A percentile compares a stretch with the other conserved stretches of the same genome.
Conservation (phyloP, 2,888 invertebrate genomes). For the Parelbella ahira region DNA sequence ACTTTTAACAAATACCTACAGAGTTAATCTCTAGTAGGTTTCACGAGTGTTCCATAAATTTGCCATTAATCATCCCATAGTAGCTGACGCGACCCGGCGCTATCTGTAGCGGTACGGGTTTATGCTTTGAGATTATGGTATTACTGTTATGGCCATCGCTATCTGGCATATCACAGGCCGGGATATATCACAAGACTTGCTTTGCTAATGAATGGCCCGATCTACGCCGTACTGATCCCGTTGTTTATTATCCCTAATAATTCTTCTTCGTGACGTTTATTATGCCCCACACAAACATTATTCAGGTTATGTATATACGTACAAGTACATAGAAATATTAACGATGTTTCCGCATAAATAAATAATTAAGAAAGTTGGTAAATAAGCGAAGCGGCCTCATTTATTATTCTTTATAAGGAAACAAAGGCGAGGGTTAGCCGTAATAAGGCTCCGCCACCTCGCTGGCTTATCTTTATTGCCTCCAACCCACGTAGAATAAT, state of each 20-base stretch:
- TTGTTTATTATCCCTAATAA: conserved; percentile 24
- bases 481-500: conserved; percentile 82
- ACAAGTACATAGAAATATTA: conserved; percentile 63
- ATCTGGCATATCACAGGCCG: conserved; percentile 21
- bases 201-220: conserved; percentile 23
- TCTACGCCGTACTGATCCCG: conserved; percentile 15
- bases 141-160: conserved; percentile 23
- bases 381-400: conserved; percentile 78
- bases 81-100: neutral
- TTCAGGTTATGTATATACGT: conserved; percentile 37
- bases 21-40: neutral
- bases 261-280: conserved; percentile 17
- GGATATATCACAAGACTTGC: conserved; percentile 25
- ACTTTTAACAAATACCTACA: neutral
- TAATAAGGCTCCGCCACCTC: conserved; percentile 81
- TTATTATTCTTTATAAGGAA: conserved; percentile 82
- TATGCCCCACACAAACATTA: conserved; percentile 9
- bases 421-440: conserved; percentile 81
- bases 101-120: conserved; percentile 21
- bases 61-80: conserved; percentile 9
- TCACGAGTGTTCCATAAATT: conserved; percentile 9
- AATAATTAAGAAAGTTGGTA: conserved; percentile 79
- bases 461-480: conserved; percentile 81
- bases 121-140: conserved; percentile 25
- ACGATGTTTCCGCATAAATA: conserved; percentile 75